Evolutionary conservation across 2,113 vertebrate species (phyloP), one percentile per base, ranked within the genome.

Genomic region (Siphamia tubifer): DNA sequence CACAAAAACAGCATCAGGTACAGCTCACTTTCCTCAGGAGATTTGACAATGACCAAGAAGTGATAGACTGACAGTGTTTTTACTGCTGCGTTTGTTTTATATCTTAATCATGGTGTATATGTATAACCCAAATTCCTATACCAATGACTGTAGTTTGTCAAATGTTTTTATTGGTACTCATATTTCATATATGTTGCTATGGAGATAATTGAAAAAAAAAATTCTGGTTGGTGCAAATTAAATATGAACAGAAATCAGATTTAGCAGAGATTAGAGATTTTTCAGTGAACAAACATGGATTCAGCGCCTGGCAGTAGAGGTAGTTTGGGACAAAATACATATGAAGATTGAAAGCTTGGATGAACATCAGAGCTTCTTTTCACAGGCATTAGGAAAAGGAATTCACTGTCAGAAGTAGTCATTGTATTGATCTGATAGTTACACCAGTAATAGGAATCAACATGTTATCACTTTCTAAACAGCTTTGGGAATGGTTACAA

Each of bases 301-400:
- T 84, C 55, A 72, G 81, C 64, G 76, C 78, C 78, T 56, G 57
- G 48, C 58, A 52, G 48, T 27, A 49, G 85, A 89, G 87, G 89
- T 89, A 89, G 86, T 89, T 78, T 80, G 77, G 79, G 67, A 86
- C 43, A 72, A 77, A 60, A 74, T 42, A 69, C 64, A 57, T 64
- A 45, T 68, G 70, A 65, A 58, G 57, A 27, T 61, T 56, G 24
- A 30, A 51, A 64, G 65, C 32, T 19, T 42, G 66, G 51, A 63
- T 53, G 8, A 51, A 75, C 52, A 64, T 68, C 48, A 81, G 39
- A 83, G 28, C 61, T 70, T 82, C 27, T 67, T 69, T 77, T 81
- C 74, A 69, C 68, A 81, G 68, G 53, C 68, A 70, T 72, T 43
- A 53, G 31, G 53, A 36, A 61, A 42, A 81, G 75, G 64, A 68